Percentiles rank a stretch among this genome's conserved stretches.
These are phyloP conservation scores for Anoplius nigerrimus DNA, from an alignment of 2,888 invertebrate species.

Conservation along the genomic window DNA sequence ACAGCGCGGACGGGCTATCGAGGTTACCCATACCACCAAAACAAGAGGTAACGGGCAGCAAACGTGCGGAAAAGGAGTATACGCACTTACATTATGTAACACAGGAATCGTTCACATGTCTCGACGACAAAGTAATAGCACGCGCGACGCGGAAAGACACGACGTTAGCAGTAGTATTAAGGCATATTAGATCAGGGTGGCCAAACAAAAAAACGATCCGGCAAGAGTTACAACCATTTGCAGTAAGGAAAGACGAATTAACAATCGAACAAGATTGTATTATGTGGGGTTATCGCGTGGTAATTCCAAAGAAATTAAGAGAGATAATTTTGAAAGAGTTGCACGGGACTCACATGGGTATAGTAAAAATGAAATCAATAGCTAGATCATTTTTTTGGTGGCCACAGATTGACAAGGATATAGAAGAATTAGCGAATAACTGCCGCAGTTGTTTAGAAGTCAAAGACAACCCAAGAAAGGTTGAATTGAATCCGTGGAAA, in stretches of 20 bases:
- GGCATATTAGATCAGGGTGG: background rate
- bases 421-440: conserved; percentile 26
- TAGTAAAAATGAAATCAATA: conserved; percentile 55
- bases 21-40: conserved; percentile 1
- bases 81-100: background rate
- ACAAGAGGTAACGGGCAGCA: background rate
- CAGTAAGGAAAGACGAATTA: conserved; percentile 13
- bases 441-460: conserved; percentile 40
- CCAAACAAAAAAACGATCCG: background rate
- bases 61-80: background rate
- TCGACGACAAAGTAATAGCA: background rate
- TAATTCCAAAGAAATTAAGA: conserved; percentile 50
- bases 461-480: conserved; percentile 35
- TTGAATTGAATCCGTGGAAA: conserved; percentile 38
- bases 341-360: conserved; percentile 52
- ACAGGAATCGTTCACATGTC: background rate
- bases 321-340: conserved; percentile 46
- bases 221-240: background rate
- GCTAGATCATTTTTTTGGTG: conserved; percentile 57
- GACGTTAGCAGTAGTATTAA: background rate
- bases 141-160: background rate
- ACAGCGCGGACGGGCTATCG: conserved; percentile 31
- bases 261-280: conserved; percentile 29
- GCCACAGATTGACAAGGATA: conserved; percentile 50
- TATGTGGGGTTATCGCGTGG: conserved; percentile 52